Percentiles rank a stretch among this genome's conserved stretches.
phyloP scores from a whole-genome alignment of 2,888 invertebrate genomes.

The Creontiades dilutus region DNA sequence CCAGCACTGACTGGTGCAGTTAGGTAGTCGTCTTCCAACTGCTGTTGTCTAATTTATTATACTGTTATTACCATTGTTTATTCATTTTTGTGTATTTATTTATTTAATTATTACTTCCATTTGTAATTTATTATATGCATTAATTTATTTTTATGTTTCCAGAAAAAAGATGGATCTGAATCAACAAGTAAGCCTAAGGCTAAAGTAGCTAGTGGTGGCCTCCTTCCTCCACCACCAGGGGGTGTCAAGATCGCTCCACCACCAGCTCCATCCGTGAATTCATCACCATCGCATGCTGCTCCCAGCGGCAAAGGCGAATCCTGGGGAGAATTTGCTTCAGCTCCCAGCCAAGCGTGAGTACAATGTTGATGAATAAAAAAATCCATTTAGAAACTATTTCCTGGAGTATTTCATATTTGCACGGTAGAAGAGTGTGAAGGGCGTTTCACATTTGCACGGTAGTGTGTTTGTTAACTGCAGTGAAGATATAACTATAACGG shows the following conservation, averaged over 20 bases:
- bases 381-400: no score
- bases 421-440: no score
- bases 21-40: neutral
- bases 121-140: neutral
- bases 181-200: conserved; percentile 84
- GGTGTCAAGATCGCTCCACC: conserved; percentile 88
- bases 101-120: no score
- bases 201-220: conserved; percentile 79
- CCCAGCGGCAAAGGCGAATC: conserved; percentile 75
- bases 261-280: conserved; percentile 83
- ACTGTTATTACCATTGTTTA: conserved; percentile 28
- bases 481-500: no score
- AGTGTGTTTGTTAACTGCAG: no score
- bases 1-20: no score
- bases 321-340: conserved; percentile 77
- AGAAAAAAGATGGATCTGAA: conserved; percentile 95
- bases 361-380: no score
- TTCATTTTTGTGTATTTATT: neutral
- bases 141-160: neutral
- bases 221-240: conserved; percentile 91
- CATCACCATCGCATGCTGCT: conserved; percentile 87
- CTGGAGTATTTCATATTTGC: no score
- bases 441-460: no score
- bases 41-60: neutral
- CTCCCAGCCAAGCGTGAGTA: conserved; percentile 74